Evolutionary conservation across 2,113 vertebrate genomes (phyloP), one percentile per base, ranked within the genome.

Genomic region (Microcebus murinus): DNA sequence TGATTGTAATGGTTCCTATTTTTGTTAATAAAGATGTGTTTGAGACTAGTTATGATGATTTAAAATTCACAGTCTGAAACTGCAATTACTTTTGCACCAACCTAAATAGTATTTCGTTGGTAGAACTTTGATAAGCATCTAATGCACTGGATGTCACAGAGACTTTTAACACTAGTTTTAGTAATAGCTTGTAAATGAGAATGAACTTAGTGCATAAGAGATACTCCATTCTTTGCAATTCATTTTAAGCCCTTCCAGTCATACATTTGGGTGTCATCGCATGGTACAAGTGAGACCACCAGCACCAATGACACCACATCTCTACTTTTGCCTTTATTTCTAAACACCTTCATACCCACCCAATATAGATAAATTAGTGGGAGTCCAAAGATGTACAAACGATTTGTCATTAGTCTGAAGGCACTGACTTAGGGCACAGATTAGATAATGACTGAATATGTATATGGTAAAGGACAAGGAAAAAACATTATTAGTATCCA

Each of bases 311-410:
- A 83, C 23, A 83, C 29, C 31, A 48, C 59, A 63, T 25, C 21
- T 93, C 61, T 52, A 48, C 42, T 91, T 77, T 65, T 9, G 1
- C 34, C 20, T 77, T 48, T 76, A 39, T 82, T 87, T 27, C 4
- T 52, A 39, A 29, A 63, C 42, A 91, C 25, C 34, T 90, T 76
- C 57, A 25, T 39, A 59, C 4, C 67, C 42, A 81, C 48, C 25
- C 77, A 87, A 94, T 97, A 65, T 82, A 91, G 96, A 95, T 79
- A 91, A 95, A 95, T 71, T 95, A 94, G 76, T 63, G 76, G 76
- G 76, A 79, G 87, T 91, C 91, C 45, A 91, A 45, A 87, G 70
- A 83, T 39, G 34, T 55, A 29, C 10, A 71, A 61, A 74, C 81
- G 87, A 91, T 87, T 94, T 94, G 87, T 95, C 83, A 83, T 65